These are phyloP conservation scores for Hemithea aestivaria DNA, from an alignment of 2,888 invertebrate species.

Conservation along the genomic window DNA sequence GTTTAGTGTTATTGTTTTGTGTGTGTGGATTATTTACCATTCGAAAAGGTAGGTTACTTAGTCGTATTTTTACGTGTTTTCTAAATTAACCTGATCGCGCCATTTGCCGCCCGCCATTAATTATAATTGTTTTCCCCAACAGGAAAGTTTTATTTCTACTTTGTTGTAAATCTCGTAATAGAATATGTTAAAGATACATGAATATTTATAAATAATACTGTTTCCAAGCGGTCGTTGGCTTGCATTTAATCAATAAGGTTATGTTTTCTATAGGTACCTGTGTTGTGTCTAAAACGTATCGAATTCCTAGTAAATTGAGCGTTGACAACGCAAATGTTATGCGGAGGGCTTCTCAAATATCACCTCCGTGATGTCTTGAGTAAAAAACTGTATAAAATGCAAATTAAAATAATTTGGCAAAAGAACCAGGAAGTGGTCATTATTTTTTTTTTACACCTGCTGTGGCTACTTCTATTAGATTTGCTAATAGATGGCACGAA, in stretches of 20 bases:
- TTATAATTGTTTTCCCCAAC: slow-evolving; percentile 18
- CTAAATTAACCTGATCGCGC: slow-evolving; percentile 40
- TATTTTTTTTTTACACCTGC: slow-evolving; percentile 15
- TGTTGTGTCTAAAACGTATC: too few species aligned
- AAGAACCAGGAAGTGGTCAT: slow-evolving; percentile 18
- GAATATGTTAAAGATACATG: too few species aligned
- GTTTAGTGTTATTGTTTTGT: slow-evolving; percentile 38
- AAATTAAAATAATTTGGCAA: slow-evolving; percentile 1
- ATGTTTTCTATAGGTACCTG: too few species aligned
- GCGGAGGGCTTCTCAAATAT: slow-evolving; percentile 4
- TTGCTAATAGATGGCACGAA: slow-evolving; percentile 11
- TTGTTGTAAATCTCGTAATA: too few species aligned
- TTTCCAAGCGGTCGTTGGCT: too few species aligned
- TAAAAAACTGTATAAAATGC: background rate
- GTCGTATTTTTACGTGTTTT: slow-evolving; percentile 21
- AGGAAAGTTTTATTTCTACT: background rate
- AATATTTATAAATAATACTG: too few species aligned
- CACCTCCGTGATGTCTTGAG: background rate
- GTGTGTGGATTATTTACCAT: slow-evolving; percentile 38
- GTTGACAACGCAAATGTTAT: background rate
- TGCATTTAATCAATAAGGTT: too few species aligned
- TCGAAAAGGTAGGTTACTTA: slow-evolving; percentile 46
- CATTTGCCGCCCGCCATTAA: slow-evolving; percentile 69
- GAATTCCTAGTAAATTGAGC: too few species aligned
- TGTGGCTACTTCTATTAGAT: slow-evolving; percentile 20